These are phyloP conservation scores for Melipona beecheii DNA, from an alignment of 2,888 invertebrate species.

Conservation along the genomic window DNA sequence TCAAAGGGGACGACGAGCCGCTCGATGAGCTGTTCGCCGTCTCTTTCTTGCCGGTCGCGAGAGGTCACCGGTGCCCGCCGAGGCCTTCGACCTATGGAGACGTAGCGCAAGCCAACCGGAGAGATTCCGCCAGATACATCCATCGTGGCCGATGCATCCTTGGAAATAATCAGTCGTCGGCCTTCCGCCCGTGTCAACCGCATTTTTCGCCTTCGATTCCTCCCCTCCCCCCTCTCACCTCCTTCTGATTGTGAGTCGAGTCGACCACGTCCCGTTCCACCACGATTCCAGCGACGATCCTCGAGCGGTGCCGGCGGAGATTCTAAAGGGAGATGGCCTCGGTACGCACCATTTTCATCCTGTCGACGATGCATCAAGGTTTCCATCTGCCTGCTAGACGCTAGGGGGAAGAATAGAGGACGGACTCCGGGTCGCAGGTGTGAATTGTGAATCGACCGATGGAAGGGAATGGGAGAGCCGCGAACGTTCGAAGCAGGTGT, in stretches of 20 bases:
- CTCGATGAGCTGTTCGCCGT: slow-evolving; percentile 32
- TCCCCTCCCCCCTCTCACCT: too few relatives aligned
- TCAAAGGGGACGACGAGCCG: slow-evolving; percentile 63
- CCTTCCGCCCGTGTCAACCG: slow-evolving; percentile 60
- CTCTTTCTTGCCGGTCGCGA: slow-evolving; percentile 57
- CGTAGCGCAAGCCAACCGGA: slow-evolving; percentile 61
- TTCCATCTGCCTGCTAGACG: background rate
- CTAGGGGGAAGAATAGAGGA: background rate
- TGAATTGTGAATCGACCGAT: background rate
- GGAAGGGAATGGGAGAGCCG: background rate
- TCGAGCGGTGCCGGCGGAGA: background rate
- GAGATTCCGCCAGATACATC: slow-evolving; percentile 64
- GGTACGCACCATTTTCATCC: slow-evolving; percentile 6
- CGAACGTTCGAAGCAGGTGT: background rate
- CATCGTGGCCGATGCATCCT: slow-evolving; percentile 65
- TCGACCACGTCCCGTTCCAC: background rate
- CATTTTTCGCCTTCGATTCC: slow-evolving; percentile 39
- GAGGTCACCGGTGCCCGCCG: slow-evolving; percentile 57
- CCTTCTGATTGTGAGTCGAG: background rate
- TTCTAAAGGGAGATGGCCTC: slow-evolving; percentile 10
- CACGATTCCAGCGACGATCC: background rate
- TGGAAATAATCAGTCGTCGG: slow-evolving; percentile 68
- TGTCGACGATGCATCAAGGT: slow-evolving; percentile 11
- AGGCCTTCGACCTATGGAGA: slow-evolving; percentile 59
- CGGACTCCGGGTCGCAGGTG: slow-evolving; percentile 7